Evolutionary conservation across 2,888 invertebrate species (phyloP).

Genomic region (Lepeophtheirus nordmannii): DNA sequence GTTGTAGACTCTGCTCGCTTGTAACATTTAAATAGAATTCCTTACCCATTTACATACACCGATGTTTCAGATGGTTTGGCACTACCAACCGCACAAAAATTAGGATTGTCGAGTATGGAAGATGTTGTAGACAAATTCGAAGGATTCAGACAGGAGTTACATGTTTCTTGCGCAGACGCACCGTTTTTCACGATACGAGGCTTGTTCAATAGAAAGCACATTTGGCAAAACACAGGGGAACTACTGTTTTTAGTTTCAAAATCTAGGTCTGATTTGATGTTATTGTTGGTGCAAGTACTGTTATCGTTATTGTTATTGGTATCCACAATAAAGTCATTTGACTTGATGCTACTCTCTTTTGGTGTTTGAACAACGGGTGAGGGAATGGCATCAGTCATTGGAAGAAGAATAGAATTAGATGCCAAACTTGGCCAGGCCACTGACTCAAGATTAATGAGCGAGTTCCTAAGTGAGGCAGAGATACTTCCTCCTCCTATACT

Average conservation of each 20-base stretch:
- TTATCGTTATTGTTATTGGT: too few relatives aligned
- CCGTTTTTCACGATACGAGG: background rate
- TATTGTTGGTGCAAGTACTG: too few relatives aligned
- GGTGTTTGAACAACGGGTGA: background rate
- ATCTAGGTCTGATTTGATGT: background rate
- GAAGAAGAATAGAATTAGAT: background rate
- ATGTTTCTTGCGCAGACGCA: background rate
- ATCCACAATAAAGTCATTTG: too few relatives aligned
- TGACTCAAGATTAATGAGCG: background rate
- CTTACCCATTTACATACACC: slow-evolving; percentile 1
- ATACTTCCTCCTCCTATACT: background rate
- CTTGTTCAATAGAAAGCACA: background rate
- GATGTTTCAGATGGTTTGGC: background rate
- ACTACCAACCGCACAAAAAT: background rate
- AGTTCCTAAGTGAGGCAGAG: background rate
- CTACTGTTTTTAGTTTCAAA: background rate
- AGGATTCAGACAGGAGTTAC: background rate
- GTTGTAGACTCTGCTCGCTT: too few relatives aligned
- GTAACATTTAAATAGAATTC: too few relatives aligned
- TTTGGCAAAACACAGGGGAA: background rate
- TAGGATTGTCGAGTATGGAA: background rate
- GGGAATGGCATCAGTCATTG: background rate
- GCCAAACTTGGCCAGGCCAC: background rate
- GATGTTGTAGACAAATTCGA: too few relatives aligned
- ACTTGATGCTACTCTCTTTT: background rate